Evolutionary conservation across 1,140 invertebrate genomes (phyloP).

Genomic region (Maniola jurtina): DNA sequence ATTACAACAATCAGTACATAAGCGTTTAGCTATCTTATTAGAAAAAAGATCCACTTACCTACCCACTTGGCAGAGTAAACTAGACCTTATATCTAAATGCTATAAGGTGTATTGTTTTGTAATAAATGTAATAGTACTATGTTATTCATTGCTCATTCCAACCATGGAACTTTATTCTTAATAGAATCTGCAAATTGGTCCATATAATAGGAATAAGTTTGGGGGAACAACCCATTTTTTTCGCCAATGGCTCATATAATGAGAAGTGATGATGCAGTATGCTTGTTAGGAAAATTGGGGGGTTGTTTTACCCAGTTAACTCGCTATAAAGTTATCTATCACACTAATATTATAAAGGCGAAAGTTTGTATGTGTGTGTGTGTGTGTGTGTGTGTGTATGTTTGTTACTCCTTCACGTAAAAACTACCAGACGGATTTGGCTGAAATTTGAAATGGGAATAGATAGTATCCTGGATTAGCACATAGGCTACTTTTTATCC

Average conservation of each 20-base stretch:
- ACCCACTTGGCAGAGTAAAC: background rate
- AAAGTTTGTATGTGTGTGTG: too few species aligned
- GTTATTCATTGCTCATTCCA: constrained; percentile 5
- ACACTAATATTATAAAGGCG: too few species aligned
- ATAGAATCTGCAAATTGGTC: constrained; percentile 1
- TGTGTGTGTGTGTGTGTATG: too few species aligned
- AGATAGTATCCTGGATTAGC: too few species aligned
- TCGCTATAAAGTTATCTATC: too few species aligned
- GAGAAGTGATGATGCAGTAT: background rate
- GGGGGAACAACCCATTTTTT: background rate
- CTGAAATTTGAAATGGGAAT: too few species aligned
- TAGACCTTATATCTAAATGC: background rate
- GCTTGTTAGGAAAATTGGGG: background rate
- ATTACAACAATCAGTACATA: constrained; percentile 14
- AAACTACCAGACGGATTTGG: too few species aligned
- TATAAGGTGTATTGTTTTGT: background rate
- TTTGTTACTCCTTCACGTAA: too few species aligned
- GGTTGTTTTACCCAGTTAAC: background rate
- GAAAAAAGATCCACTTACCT: background rate
- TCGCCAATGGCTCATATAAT: background rate
- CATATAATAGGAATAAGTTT: constrained; percentile 2
- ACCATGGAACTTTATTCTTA: constrained; percentile 10
- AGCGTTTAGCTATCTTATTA: background rate
- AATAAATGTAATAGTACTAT: background rate
- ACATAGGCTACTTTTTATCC: too few species aligned